Evolutionary conservation across 2,888 invertebrate species (phyloP), one percentile per base, ranked within the genome.

Genomic region (Chaitophorus viminalis): DNA sequence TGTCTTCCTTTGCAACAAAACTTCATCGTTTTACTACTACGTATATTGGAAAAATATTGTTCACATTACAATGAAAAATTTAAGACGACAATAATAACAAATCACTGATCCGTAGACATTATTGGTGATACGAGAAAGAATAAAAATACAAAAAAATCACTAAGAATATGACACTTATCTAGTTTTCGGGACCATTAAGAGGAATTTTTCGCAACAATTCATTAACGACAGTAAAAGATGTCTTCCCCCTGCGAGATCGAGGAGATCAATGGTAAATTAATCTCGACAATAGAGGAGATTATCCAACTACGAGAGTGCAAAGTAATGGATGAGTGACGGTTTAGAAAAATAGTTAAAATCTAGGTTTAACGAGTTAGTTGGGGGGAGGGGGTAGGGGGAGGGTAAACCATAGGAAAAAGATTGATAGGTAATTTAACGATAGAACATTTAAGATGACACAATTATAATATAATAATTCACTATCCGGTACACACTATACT

Each of bases 1-100:
- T 87, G 81, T 87, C 87, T 87, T 87, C 33, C n/a, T 36, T 21
- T 33, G n/a, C 39, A 79, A 60, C 9, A 77, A 74, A 77, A 60
- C 21, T 4, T 60, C 36, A 14, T 79, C 9, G 60, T 60, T 17
- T 9, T 46, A 74, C 39, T 5, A 6, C 3, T 5, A 39, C 6
- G 6, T 11, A 39, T 39, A 39, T 39, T 8, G 52, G 78, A 60
- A 70, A 79, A 25, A 84, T 2, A 39, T 75, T 72, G 31, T 77
- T 68, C 46, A 29, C 52, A n/a, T 25, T 36, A 18, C 21, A 36
- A 74, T 74, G 4, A 9, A 52, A 33, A 9, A 60, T 11, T 5
- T 17, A 76, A 36, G 18, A 39, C 39, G 39, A 81, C 31, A 68
- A 81, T 31, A 39, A 65, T 9, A 33, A 39, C 36, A 1, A 39